Base-by-base conservation (phyloP, 2,113 vertebrate species). In the Oxygymnocypris stewartii region DNA sequence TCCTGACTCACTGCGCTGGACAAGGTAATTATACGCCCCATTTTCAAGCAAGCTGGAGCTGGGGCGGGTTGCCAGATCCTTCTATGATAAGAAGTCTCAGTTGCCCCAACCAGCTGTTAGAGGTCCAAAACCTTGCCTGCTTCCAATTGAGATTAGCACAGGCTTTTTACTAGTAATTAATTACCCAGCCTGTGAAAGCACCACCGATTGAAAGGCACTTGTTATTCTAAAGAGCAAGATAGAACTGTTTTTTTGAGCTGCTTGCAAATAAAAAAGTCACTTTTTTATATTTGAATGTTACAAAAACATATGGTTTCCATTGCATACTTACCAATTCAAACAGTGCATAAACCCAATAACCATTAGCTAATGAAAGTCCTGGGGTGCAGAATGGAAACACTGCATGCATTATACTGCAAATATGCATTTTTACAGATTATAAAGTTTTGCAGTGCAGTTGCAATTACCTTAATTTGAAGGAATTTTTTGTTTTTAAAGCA, bases 1-100 rank as follows among this genome's bases (percentile, higher is more conserved):
- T 74, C 82, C 35, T 59, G 90, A 94, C 92, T 95, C 95, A 97
- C 94, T 93, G 90, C 82, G 88, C 92, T 83, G 83, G 87, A 88
- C 88, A 94, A 95, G 95, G 95, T 96, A 88, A 92, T 92, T 91
- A 88, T 88, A 87, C 10, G 88, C 87, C 89, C 90, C 88, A 91
- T 91, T 94, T 92, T 85, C 87, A 90, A 85, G 77, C 87, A 28
- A 82, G 79, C 86, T 5, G 1, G 61, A 23, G 77, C 84, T 77
- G 84, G 37, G 25, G 76, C 35, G 71, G 28, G 59, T 88, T 87
- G 88, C 84, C 89, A 80, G 83, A 79, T 80, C 23, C 11, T 85
- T 71, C 54, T 73, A 61, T 79, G 89, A 74, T 82, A 90, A 84
- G 37, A 74, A 78, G 86, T 86, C 89, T 85, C 44, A 83, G 75